Evolutionary conservation across 2,888 invertebrate genomes (phyloP), one percentile per base, ranked within the genome.

Genomic region (Melanostoma mellinum): DNA sequence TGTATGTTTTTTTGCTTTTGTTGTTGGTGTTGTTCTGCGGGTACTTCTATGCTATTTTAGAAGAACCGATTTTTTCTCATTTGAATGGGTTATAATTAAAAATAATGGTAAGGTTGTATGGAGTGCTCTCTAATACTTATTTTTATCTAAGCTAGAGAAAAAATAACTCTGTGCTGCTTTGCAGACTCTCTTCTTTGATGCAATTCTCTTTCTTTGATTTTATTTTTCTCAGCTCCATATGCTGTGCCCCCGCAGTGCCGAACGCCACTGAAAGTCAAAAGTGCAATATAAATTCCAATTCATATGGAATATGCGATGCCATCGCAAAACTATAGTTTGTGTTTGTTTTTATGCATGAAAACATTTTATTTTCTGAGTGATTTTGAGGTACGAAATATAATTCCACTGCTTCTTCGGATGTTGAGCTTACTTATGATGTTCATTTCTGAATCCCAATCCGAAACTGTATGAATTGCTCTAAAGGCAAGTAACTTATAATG

Each of bases 251-350:
- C 48, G 67, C 65, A 67, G 67, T 42, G 81, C 20, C 40, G 81
- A 81, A 81, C 81, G 81, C 72, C 81, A 77, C 81, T 77, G 77
- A 77, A 72, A 77, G 72, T 77, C 77, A 73, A 73, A 73, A 68
- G 77, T 63, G 76, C 61, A 71, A 58, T 68, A 58, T 68, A 76
- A 77, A 77, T 77, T 82, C 68, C 60, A 55, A 56, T 68, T 68
- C 56, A 38, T 67, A 33, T 6, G 30, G 33, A 3, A 8, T 0
- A 20, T 58, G 75, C 72, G 67, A 50, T 76, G 77, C 81, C 81
- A 61, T 68, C 38, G 77, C 55, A 4, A 46, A 20, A 20, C 1
- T 20, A 20, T 20, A 20, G 20, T 20, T 20, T 20, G 20, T 20
- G 0, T 20, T 20, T 20, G n/a, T 20, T 20, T 20, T 20, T 20